These are phyloP conservation scores for Myiozetetes cayanensis DNA, from an alignment of 2,113 vertebrate genomes.

Conservation along the genomic window DNA sequence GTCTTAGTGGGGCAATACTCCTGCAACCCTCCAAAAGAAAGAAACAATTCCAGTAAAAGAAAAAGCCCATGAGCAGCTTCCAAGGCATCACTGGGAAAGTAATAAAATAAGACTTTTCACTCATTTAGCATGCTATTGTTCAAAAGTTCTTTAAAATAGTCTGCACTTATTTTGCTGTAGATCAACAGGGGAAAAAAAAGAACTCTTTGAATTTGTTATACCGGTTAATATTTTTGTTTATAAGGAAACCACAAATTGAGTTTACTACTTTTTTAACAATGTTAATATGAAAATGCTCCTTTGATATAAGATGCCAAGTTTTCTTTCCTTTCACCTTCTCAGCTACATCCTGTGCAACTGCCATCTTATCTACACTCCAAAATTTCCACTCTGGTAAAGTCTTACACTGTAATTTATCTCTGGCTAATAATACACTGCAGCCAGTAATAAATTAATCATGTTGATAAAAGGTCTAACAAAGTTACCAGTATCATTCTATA, in stretches of 20 bases:
- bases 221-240: neutral
- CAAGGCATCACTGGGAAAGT: neutral
- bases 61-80: neutral
- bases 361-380: neutral
- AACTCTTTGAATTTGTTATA: neutral
- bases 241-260: neutral
- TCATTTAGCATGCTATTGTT: neutral
- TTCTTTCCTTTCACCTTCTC: neutral
- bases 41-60: neutral
- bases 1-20: neutral
- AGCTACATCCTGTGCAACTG: neutral
- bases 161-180: neutral
- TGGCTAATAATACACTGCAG: neutral
- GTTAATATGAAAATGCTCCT: neutral
- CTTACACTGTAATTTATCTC: neutral
- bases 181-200: neutral
- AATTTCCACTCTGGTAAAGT: neutral
- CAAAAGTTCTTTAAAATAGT: neutral
- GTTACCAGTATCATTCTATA: conserved; percentile 20
- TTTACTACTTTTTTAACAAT: neutral
- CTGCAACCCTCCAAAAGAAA: neutral
- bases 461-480: conserved; percentile 53
- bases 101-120: neutral
- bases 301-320: neutral
- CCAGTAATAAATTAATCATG: conserved; percentile 23